Percentiles rank a stretch among this genome's conserved stretches.
Evolutionary conservation across 2,113 vertebrate genomes (phyloP).

Genomic region (Crotalus viridis): DNA sequence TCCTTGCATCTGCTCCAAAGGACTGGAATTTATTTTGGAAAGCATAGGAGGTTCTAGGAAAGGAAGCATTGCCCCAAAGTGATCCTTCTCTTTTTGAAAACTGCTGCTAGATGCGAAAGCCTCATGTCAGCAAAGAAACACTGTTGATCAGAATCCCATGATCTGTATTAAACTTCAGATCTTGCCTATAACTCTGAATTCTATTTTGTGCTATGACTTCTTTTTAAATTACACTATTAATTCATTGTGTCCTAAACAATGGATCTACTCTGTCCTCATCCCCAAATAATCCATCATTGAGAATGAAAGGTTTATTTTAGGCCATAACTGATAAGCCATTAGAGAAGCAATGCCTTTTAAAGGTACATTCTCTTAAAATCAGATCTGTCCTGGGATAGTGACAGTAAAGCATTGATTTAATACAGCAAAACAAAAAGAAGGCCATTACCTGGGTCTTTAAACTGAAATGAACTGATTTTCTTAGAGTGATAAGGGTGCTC

Average conservation of each 20-base stretch:
- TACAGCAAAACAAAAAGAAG: not conserved
- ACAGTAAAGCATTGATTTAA: conserved; percentile 18
- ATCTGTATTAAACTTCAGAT: not conserved
- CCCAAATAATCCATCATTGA: not conserved
- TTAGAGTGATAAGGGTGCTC: conserved; percentile 45
- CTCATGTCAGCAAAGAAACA: not conserved
- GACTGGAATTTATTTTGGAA: not conserved
- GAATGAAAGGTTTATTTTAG: not conserved
- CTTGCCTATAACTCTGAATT: not conserved
- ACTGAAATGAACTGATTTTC: conserved; percentile 33
- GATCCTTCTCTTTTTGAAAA: not conserved
- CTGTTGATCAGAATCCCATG: not conserved
- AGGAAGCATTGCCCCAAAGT: not conserved
- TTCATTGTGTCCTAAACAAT: not conserved
- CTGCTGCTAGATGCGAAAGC: not conserved
- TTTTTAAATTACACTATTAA: not conserved
- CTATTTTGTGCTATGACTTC: not conserved
- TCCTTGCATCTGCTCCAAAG: not conserved
- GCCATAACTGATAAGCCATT: not conserved
- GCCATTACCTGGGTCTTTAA: conserved; percentile 34
- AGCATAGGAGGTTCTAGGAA: not conserved
- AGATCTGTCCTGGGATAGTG: conserved; percentile 1
- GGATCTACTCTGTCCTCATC: not conserved
- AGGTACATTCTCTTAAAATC: conserved; percentile 5
- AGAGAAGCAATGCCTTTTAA: not conserved